Evolutionary conservation across 2,888 invertebrate species (phyloP).

Genomic region (Erebia ligea): DNA sequence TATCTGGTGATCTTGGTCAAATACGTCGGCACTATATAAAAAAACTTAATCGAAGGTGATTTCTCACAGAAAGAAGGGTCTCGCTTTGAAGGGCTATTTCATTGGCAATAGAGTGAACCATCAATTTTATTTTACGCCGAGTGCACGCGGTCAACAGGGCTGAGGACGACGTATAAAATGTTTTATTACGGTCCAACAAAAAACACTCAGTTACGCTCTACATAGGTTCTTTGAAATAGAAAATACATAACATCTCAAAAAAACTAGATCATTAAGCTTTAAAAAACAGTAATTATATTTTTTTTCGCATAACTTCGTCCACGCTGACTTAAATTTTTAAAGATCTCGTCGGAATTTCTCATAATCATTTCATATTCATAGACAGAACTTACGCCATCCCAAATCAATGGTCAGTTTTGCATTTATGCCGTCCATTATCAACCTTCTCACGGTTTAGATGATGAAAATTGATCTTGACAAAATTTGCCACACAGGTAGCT

Average conservation of each 20-base stretch:
- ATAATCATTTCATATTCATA: too few relatives aligned
- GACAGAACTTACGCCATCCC: too few relatives aligned
- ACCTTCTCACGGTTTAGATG: too few relatives aligned
- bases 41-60: slow-evolving; percentile 78
- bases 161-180: slow-evolving; percentile 76
- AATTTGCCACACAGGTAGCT: too few relatives aligned
- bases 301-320: not conserved
- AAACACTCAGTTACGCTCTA: slow-evolving; percentile 53
- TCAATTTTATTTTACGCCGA: slow-evolving; percentile 78
- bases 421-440: too few relatives aligned
- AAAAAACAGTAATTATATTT: too few relatives aligned
- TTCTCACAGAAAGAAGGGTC: slow-evolving; percentile 75
- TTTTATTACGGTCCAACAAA: slow-evolving; percentile 73
- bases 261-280: too few relatives aligned
- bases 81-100: slow-evolving; percentile 80
- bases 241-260: slow-evolving; percentile 1
- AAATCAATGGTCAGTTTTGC: too few relatives aligned
- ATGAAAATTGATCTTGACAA: too few relatives aligned
- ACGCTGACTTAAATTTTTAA: too few relatives aligned
- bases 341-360: too few relatives aligned
- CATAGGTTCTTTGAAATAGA: slow-evolving; percentile 15
- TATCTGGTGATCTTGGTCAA: slow-evolving; percentile 10
- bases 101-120: slow-evolving; percentile 78
- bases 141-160: slow-evolving; percentile 67
- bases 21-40: slow-evolving; percentile 12